Evolutionary conservation across 1,140 invertebrate species (phyloP).

Genomic region (Galendromus occidentalis): DNA sequence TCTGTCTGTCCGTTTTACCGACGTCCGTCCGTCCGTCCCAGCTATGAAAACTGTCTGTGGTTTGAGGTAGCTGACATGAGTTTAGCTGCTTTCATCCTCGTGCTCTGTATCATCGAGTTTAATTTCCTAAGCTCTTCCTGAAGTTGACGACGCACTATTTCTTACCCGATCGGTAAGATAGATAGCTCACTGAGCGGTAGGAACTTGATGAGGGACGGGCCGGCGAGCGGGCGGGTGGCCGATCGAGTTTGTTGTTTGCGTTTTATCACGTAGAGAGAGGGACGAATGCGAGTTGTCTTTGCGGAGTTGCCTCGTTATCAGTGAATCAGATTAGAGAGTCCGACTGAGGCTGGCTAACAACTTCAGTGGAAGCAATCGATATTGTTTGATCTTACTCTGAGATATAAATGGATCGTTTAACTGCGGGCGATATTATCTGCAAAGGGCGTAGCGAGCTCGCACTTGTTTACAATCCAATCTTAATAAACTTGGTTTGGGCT

Average conservation of each 20-base stretch:
- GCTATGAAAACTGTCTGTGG: background rate
- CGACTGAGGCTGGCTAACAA: background rate
- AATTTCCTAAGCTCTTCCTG: too few relatives aligned
- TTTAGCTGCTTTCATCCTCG: background rate
- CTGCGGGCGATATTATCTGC: too few relatives aligned
- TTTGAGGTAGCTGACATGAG: background rate
- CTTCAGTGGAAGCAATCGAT: background rate
- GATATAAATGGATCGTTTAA: constrained; percentile 10
- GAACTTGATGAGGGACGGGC: too few relatives aligned
- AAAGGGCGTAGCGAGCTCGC: too few relatives aligned
- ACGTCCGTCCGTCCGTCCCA: background rate
- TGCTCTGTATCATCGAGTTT: too few relatives aligned
- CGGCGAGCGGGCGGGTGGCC: too few relatives aligned
- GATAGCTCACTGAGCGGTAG: too few relatives aligned
- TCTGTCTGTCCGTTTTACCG: background rate
- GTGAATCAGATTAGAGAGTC: background rate
- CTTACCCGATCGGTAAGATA: too few relatives aligned
- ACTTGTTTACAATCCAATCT: too few relatives aligned
- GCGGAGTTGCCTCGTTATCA: background rate
- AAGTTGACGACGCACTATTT: too few relatives aligned
- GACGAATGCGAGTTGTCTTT: background rate
- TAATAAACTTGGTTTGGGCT: too few relatives aligned
- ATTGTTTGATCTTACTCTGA: constrained; percentile 1
- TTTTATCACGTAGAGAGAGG: background rate
- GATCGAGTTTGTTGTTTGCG: background rate